These are phyloP conservation scores for Cygnus buccinator DNA, from an alignment of 2,113 vertebrate species.

Conservation along the genomic window DNA sequence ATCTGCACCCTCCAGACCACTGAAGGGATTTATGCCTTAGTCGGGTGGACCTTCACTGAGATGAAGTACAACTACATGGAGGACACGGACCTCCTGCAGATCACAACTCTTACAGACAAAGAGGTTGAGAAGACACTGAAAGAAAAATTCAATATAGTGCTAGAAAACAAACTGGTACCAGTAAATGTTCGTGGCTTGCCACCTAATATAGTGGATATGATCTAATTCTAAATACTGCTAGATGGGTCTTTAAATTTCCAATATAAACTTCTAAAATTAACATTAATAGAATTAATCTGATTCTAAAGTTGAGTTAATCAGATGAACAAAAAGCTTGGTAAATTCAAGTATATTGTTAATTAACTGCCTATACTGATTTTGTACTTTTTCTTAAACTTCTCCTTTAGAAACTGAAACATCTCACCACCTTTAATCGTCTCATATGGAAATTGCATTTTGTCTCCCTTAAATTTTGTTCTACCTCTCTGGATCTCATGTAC, in stretches of 20 bases:
- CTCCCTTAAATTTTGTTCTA: conserved; percentile 18
- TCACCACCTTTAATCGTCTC: neutral
- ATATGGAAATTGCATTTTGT: neutral
- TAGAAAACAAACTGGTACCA: conserved; percentile 77
- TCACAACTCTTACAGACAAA: conserved; percentile 76
- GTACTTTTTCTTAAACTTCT: neutral
- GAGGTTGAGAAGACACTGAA: conserved; percentile 79
- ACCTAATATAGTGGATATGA: conserved; percentile 39
- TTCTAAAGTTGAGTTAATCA: neutral
- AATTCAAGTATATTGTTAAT: neutral
- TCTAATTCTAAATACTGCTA: neutral
- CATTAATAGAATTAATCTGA: neutral
- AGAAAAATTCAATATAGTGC: conserved; percentile 77
- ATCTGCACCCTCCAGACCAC: conserved; percentile 84
- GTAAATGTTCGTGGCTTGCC: conserved; percentile 60
- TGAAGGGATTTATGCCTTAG: conserved; percentile 77
- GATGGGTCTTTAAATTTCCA: neutral
- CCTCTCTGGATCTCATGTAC: neutral
- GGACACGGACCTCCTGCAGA: conserved; percentile 72
- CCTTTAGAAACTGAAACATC: neutral
- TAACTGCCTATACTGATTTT: neutral
- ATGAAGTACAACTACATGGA: conserved; percentile 79
- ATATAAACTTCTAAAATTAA: neutral
- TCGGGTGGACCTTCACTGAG: conserved; percentile 82
- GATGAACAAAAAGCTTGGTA: neutral